phyloP scores from a whole-genome alignment of 2,888 invertebrate species.

The Cybosia mesomella region DNA sequence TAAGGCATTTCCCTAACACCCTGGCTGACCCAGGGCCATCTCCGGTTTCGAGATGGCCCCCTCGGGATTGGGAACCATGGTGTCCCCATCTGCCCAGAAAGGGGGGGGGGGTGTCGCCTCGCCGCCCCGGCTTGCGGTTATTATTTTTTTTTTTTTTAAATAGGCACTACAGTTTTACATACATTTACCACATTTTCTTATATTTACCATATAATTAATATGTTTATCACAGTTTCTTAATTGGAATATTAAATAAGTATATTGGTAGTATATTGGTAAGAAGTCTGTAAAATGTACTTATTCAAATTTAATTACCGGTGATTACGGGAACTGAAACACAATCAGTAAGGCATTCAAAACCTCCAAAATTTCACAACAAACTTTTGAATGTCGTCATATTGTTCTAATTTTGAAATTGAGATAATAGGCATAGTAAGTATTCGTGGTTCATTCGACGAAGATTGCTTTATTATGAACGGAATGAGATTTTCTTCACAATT shows the following conservation, averaged over 20 bases:
- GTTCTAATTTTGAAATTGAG: constrained; percentile 40
- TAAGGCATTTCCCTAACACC: too few relatives aligned
- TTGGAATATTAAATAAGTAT: not conserved
- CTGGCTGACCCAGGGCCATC: too few relatives aligned
- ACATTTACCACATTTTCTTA: too few relatives aligned
- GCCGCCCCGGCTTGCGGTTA: too few relatives aligned
- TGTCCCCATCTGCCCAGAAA: too few relatives aligned
- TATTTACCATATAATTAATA: too few relatives aligned
- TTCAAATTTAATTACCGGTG: constrained; percentile 33
- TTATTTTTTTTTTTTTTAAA: too few relatives aligned
- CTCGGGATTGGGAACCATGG: too few relatives aligned
- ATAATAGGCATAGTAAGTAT: constrained; percentile 43
- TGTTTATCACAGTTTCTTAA: not conserved
- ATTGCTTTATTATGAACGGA: not conserved
- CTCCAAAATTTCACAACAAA: constrained; percentile 42
- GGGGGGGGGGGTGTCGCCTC: too few relatives aligned
- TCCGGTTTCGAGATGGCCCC: too few relatives aligned
- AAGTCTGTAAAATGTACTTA: constrained; percentile 12
- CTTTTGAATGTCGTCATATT: constrained; percentile 44
- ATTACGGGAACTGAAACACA: constrained; percentile 33
- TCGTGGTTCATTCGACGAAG: constrained; percentile 35
- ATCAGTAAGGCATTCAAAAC: constrained; percentile 38
- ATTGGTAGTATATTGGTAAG: not conserved
- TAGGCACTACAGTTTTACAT: too few relatives aligned
- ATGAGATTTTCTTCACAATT: not conserved